A percentile compares a stretch with the other conserved stretches of the same genome.
Conservation (phyloP, 2,113 vertebrate species). For the Sturnus vulgaris region DNA sequence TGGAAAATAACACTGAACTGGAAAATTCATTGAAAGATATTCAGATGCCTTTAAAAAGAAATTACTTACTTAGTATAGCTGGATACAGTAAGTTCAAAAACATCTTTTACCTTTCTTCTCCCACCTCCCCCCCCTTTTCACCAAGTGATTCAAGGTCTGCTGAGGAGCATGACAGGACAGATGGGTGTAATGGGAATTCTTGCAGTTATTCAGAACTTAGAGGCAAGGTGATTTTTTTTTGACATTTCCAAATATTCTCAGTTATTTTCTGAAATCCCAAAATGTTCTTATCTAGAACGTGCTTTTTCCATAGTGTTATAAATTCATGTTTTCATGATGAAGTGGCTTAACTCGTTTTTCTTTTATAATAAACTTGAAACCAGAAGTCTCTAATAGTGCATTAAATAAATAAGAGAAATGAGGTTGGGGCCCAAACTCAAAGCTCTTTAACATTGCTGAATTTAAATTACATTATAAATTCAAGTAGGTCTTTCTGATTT, state of each 20-base stretch:
- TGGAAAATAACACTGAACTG: conserved; percentile 87
- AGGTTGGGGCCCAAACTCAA: not conserved
- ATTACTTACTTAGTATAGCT: conserved; percentile 69
- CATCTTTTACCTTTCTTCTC: not conserved
- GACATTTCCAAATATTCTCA: not conserved
- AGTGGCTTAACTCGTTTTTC: not conserved
- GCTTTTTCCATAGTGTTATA: not conserved
- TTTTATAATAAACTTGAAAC: not conserved
- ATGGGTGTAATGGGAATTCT: not conserved
- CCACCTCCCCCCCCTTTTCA: not conserved
- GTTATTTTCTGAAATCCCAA: not conserved
- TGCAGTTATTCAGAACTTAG: not conserved
- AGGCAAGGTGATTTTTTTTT: not conserved
- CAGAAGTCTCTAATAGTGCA: not conserved
- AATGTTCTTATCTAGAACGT: not conserved
- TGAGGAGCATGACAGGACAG: not conserved
- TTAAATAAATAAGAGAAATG: not conserved
- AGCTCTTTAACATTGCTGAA: not conserved
- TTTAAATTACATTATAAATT: not conserved
- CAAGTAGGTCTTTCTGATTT: not conserved
- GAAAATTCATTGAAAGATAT: conserved; percentile 76
- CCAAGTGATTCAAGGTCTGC: not conserved
- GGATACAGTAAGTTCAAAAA: conserved; percentile 80
- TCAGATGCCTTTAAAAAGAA: conserved; percentile 84
- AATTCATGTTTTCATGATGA: not conserved